Evolutionary conservation across 2,113 vertebrate genomes (phyloP).

Genomic region (Tautogolabrus adspersus): DNA sequence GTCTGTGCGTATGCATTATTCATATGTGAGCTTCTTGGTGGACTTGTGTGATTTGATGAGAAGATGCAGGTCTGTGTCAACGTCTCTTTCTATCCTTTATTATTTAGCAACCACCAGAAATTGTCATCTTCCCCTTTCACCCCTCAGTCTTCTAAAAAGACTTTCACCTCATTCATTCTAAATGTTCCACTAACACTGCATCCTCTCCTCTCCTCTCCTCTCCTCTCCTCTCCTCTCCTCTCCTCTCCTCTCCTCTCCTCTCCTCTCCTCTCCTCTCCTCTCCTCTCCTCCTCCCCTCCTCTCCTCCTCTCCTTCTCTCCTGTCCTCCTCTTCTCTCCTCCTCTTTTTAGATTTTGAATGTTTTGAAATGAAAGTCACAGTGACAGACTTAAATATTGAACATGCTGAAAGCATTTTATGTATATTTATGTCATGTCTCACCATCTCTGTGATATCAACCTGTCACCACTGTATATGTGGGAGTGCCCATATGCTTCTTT

Average conservation of each 20-base stretch:
- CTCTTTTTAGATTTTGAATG: slow-evolving; percentile 6
- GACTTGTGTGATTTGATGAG: slow-evolving; percentile 77
- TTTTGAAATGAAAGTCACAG: slow-evolving; percentile 13
- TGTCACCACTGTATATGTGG: slow-evolving; percentile 9
- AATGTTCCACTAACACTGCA: slow-evolving; percentile 9
- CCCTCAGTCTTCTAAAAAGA: slow-evolving; percentile 32
- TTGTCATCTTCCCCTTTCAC: slow-evolving; percentile 54
- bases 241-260: not conserved
- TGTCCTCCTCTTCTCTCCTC: too few relatives aligned
- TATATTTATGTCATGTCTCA: slow-evolving; percentile 25
- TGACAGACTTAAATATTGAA: slow-evolving; percentile 63
- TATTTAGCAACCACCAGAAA: slow-evolving; percentile 63
- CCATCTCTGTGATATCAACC: not conserved
- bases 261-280: not conserved
- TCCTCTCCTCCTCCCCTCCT: not conserved
- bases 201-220: not conserved
- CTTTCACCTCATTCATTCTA: slow-evolving; percentile 26
- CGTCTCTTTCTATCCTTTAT: slow-evolving; percentile 67
- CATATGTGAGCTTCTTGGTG: slow-evolving; percentile 64
- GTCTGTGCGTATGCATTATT: slow-evolving; percentile 64
- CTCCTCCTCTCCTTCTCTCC: not conserved
- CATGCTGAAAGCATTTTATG: slow-evolving; percentile 47
- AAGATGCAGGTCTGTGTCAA: slow-evolving; percentile 76
- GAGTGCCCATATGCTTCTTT: not conserved
- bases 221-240: too few relatives aligned